Percentiles rank a stretch among this genome's conserved stretches.
These are phyloP conservation scores for Dicrurus megarhynchus DNA, from an alignment of 2,113 vertebrate genomes.

Conservation along the genomic window DNA sequence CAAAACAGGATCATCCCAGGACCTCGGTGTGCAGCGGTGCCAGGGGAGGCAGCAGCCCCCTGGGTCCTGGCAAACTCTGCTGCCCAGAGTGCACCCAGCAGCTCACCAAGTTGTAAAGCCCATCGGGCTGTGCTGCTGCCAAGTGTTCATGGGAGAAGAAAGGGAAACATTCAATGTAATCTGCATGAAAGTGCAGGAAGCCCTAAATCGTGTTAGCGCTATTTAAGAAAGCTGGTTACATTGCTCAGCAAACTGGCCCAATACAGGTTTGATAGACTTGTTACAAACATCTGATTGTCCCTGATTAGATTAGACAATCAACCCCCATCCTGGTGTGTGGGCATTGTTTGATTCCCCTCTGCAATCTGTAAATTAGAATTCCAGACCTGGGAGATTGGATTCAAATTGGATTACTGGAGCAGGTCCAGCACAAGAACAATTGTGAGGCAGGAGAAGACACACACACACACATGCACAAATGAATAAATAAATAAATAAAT, in stretches of 20 bases:
- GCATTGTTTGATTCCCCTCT: constrained; percentile 41
- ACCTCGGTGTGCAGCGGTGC: fast-evolving
- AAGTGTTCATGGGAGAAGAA: background rate
- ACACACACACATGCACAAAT: background rate
- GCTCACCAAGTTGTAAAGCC: background rate
- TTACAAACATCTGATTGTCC: constrained; percentile 61
- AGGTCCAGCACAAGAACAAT: constrained; percentile 58
- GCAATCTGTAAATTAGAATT: constrained; percentile 70
- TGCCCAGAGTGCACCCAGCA: background rate
- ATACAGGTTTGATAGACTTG: constrained; percentile 53
- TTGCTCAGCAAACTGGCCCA: constrained; percentile 10
- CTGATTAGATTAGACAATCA: constrained; percentile 72
- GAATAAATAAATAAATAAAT: background rate
- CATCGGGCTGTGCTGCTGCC: constrained; percentile 14
- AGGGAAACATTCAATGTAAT: constrained; percentile 38
- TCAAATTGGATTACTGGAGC: constrained; percentile 75
- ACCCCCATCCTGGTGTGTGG: constrained; percentile 11
- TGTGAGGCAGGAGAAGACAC: background rate
- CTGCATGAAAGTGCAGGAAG: constrained; percentile 37
- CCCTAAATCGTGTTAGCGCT: constrained; percentile 1
- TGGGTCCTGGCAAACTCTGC: background rate
- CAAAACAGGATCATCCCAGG: background rate
- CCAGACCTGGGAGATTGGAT: constrained; percentile 70
- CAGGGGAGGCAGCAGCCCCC: background rate
- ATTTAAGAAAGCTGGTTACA: constrained; percentile 45